phyloP scores from a whole-genome alignment of 2,888 invertebrate species.

The Oegoconia quadripuncta region DNA sequence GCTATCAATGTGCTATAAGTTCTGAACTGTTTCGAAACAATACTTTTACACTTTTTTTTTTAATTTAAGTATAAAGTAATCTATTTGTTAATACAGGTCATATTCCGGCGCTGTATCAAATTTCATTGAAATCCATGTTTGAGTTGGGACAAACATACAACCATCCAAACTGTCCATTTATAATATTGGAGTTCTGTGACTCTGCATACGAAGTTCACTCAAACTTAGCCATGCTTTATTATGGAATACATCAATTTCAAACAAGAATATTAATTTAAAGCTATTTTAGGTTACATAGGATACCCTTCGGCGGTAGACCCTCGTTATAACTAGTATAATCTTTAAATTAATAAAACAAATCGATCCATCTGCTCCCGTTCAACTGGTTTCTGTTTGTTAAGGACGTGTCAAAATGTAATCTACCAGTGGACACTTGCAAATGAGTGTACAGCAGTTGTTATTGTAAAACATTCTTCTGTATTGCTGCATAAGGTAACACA shows the following conservation, averaged over 20 bases:
- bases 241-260: slow-evolving; percentile 3
- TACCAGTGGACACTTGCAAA: slow-evolving; percentile 60
- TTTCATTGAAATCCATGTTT: too few species aligned
- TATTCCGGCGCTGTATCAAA: too few species aligned
- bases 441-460: slow-evolving; percentile 51
- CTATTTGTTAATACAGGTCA: too few species aligned
- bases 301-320: slow-evolving; percentile 3
- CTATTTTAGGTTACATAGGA: slow-evolving; percentile 8
- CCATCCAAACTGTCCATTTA: too few species aligned
- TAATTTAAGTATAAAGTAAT: too few species aligned
- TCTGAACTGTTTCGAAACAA: too few species aligned
- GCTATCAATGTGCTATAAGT: too few species aligned
- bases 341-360: slow-evolving; percentile 49
- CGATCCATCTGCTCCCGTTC: slow-evolving; percentile 34
- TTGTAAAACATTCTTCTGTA: slow-evolving; percentile 14
- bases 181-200: too few species aligned
- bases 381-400: slow-evolving; percentile 53
- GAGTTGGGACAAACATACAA: too few species aligned
- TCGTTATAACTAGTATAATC: slow-evolving; percentile 26
- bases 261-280: slow-evolving; percentile 11
- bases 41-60: too few species aligned
- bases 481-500: too few species aligned
- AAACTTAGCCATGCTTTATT: neutral
- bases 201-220: slow-evolving; percentile 4
- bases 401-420: slow-evolving; percentile 60